A percentile compares a stretch with the other conserved stretches of the same genome.
Evolutionary conservation across 2,888 invertebrate species (phyloP).

Genomic region (Ophion ventricosus): DNA sequence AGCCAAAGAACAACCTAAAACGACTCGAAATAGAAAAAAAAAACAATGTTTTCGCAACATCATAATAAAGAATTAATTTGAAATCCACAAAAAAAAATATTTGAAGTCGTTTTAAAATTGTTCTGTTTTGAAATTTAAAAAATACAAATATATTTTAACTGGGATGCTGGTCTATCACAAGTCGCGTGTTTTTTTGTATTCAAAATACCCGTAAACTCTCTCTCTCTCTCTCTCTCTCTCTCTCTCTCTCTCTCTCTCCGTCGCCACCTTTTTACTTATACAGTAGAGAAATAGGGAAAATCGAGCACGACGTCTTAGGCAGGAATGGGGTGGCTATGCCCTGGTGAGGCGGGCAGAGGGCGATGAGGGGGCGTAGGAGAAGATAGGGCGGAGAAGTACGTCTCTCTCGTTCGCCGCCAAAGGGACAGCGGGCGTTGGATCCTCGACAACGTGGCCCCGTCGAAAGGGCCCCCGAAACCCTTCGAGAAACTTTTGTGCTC

Average conservation of each 20-base stretch:
- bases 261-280: slow-evolving; percentile 46
- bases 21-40: too few species aligned
- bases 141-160: too few species aligned
- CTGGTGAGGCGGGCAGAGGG: slow-evolving; percentile 6
- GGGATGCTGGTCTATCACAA: too few species aligned
- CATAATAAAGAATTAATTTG: too few species aligned
- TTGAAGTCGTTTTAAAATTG: too few species aligned
- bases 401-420: slow-evolving; percentile 64
- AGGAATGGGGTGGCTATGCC: neutral
- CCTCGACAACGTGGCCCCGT: slow-evolving; percentile 52
- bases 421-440: slow-evolving; percentile 61
- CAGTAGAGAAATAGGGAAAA: slow-evolving; percentile 43
- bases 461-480: slow-evolving; percentile 38
- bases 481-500: slow-evolving; percentile 22
- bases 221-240: too few species aligned
- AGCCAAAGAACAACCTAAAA: too few species aligned
- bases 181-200: too few species aligned
- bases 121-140: too few species aligned
- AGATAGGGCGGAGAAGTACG: slow-evolving; percentile 61
- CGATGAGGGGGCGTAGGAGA: slow-evolving; percentile 20
- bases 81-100: too few species aligned
- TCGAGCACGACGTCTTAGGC: slow-evolving; percentile 24
- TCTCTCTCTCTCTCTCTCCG: slow-evolving; percentile 42
- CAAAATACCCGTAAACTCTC: too few species aligned
- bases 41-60: too few species aligned